These are phyloP conservation scores for Bruchidius siliquastri DNA, from an alignment of 2,888 invertebrate genomes.

Conservation along the genomic window DNA sequence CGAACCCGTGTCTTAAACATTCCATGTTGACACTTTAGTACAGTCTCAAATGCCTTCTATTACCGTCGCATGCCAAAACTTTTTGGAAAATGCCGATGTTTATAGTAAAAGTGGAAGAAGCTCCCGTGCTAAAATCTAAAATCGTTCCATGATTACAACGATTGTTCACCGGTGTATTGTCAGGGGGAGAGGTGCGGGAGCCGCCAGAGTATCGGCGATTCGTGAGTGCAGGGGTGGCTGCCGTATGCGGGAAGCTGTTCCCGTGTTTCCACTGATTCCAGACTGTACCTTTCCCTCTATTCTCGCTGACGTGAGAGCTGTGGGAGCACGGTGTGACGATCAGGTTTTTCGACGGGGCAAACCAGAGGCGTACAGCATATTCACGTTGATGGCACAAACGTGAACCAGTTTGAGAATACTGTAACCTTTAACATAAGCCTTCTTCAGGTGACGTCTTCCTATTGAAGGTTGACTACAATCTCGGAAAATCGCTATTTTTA, in stretches of 20 bases:
- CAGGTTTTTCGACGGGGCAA: not conserved
- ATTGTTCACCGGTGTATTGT: conserved; percentile 22
- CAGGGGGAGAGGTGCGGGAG: conserved; percentile 12
- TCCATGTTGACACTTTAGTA: too few relatives aligned
- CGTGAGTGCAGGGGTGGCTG: not conserved
- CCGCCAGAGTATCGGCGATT: conserved; percentile 3
- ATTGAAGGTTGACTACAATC: too few relatives aligned
- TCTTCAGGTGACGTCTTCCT: too few relatives aligned
- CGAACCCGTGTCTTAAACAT: too few relatives aligned
- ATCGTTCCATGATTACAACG: conserved; percentile 19
- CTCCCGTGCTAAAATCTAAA: conserved; percentile 9
- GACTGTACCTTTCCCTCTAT: not conserved
- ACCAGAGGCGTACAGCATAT: not conserved
- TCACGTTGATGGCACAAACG: not conserved
- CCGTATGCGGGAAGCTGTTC: conserved; percentile 17
- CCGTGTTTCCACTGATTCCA: conserved; percentile 20
- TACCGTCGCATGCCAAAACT: not conserved
- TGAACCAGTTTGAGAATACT: too few relatives aligned
- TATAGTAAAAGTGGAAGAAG: not conserved
- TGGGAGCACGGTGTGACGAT: not conserved
- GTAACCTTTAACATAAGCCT: too few relatives aligned
- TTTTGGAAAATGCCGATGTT: not conserved
- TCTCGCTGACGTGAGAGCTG: not conserved
- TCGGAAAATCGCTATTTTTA: too few relatives aligned
- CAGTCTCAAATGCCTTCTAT: too few relatives aligned